Conservation (phyloP, 2,797 vertebrate genomes). For the Cichlasoma orientale region DNA sequence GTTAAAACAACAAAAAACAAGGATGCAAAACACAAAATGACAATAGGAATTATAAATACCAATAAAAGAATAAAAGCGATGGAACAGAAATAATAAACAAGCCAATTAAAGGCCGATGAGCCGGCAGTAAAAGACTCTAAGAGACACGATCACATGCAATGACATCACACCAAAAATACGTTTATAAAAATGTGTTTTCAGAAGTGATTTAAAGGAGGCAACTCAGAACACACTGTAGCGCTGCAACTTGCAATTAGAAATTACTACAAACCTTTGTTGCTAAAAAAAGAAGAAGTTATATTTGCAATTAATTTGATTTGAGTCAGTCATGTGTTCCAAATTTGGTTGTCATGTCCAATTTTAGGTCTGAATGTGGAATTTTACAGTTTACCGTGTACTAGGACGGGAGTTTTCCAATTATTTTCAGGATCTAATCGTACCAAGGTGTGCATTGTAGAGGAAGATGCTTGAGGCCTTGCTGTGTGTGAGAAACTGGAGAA, state of each 20-base stretch:
- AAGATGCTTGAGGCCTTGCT: too few relatives aligned
- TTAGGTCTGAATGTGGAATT: not conserved
- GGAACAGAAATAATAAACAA: not conserved
- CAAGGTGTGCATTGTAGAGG: too few relatives aligned
- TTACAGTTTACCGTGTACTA: too few relatives aligned
- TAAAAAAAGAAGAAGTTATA: too few relatives aligned
- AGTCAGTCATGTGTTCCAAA: too few relatives aligned
- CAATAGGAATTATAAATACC: not conserved
- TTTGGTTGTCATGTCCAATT: not conserved
- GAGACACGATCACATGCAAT: not conserved
- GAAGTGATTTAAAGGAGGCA: not conserved
- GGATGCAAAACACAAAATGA: not conserved
- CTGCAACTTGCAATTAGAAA: not conserved
- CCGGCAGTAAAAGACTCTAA: not conserved
- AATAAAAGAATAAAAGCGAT: not conserved
- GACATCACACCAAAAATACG: not conserved
- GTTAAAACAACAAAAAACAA: not conserved
- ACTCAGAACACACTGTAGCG: not conserved
- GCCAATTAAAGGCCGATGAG: not conserved
- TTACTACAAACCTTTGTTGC: too few relatives aligned
- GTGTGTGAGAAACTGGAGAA: not conserved
- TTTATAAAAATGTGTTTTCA: not conserved
- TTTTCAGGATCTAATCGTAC: too few relatives aligned
- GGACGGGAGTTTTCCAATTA: too few relatives aligned
- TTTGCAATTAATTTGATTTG: too few relatives aligned